phyloP scores from a whole-genome alignment of 2,113 vertebrate genomes.

The Motacilla tschutschensis region DNA sequence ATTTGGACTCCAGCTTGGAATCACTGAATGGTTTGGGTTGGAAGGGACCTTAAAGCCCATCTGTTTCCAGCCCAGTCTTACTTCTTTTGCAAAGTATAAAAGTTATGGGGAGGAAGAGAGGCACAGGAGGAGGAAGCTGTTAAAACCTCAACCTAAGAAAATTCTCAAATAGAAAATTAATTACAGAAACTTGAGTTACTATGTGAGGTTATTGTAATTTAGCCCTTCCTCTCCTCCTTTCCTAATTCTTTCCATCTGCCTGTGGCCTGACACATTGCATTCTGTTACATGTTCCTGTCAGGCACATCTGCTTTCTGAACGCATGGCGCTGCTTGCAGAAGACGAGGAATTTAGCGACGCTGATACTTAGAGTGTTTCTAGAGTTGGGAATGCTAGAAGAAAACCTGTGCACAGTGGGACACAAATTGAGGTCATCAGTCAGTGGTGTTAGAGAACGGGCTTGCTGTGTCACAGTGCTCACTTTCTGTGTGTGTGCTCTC shows the following conservation, averaged over 20 bases:
- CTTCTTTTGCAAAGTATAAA: not conserved
- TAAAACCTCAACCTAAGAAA: not conserved
- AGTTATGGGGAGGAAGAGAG: not conserved
- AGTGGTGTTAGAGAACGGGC: not conserved
- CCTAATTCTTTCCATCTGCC: not conserved
- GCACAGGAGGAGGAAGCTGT: not conserved
- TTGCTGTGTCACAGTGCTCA: not conserved
- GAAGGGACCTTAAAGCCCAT: not conserved
- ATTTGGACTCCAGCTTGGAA: not conserved
- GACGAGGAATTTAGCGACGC: rapidly evolving
- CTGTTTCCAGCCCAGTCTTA: not conserved
- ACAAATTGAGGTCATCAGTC: rapidly evolving
- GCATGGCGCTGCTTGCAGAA: not conserved
- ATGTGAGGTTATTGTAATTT: not conserved
- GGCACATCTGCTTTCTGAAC: not conserved
- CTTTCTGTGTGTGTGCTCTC: not conserved
- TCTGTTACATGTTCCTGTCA: not conserved
- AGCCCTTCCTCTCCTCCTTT: not conserved
- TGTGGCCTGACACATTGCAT: not conserved
- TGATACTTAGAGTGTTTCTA: not conserved
- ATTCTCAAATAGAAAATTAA: not conserved
- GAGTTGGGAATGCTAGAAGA: not conserved
- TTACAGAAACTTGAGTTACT: not conserved
- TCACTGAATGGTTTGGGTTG: not conserved
- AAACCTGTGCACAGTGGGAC: not conserved